phyloP scores from a whole-genome alignment of 2,888 invertebrate species.

The Sminthurinus aureus region DNA sequence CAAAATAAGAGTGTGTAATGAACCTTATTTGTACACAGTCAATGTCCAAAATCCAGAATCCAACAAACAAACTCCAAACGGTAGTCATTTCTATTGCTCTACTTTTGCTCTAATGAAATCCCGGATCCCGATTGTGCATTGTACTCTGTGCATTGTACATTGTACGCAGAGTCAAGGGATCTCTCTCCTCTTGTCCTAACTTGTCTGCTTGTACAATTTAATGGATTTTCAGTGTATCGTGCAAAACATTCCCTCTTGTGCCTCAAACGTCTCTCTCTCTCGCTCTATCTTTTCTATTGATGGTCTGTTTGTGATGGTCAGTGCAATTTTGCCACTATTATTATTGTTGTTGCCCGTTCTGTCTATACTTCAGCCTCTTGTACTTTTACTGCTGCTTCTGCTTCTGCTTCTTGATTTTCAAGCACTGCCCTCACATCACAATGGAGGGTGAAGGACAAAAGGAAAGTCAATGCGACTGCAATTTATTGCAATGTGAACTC shows the following conservation, averaged over 20 bases:
- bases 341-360: no score
- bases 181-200: neutral
- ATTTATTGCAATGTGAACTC: neutral
- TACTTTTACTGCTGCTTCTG: no score
- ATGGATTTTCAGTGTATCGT: neutral
- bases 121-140: neutral
- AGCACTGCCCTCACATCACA: no score
- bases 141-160: no score
- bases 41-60: constrained; percentile 25
- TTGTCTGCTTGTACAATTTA: neutral
- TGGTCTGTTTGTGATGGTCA: neutral
- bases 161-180: no score
- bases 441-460: neutral
- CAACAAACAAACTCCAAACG: constrained; percentile 13
- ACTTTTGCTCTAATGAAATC: constrained; percentile 23
- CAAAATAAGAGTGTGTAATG: constrained; percentile 1
- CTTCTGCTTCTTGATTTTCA: no score
- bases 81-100: constrained; percentile 20
- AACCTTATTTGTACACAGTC: constrained; percentile 35
- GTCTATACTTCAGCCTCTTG: no score
- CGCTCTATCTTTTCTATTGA: neutral
- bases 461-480: neutral
- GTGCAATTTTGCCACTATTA: neutral
- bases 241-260: neutral
- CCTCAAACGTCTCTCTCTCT: no score